phyloP scores from a whole-genome alignment of 1,140 invertebrate species.

The Drosophila punjabiensis region DNA sequence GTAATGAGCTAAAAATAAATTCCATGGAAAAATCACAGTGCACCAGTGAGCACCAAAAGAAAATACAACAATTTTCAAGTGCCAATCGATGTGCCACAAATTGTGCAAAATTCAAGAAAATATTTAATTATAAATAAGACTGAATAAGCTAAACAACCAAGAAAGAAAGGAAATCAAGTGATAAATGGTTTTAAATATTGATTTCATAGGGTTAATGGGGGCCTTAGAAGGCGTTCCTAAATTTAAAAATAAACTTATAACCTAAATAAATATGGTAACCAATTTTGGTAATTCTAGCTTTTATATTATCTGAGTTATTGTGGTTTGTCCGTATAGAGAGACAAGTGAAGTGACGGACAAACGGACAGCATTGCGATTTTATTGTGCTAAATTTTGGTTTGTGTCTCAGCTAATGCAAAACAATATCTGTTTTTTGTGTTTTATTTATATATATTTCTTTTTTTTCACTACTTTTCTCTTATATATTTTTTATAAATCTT shows the following conservation, averaged over 20 bases:
- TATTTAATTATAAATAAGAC: constrained; percentile 5
- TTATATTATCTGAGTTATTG: not conserved
- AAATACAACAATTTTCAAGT: constrained; percentile 37
- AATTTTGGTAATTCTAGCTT: not conserved
- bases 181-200: not conserved
- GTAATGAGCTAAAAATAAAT: constrained; percentile 77
- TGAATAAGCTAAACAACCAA: not conserved
- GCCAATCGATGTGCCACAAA: constrained; percentile 14
- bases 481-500: constrained; percentile 10
- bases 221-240: not conserved
- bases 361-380: not conserved
- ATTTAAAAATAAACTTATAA: not conserved
- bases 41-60: constrained; percentile 45
- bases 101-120: constrained; percentile 38
- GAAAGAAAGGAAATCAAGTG: no score
- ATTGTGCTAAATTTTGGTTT: constrained; percentile 8
- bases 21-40: constrained; percentile 61
- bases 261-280: not conserved
- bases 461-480: not conserved
- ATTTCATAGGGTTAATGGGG: not conserved
- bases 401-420: constrained; percentile 19
- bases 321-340: not conserved
- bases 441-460: not conserved
- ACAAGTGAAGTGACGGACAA: not conserved
- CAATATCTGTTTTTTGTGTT: constrained; percentile 10